Percentiles rank a stretch among this genome's conserved stretches.
phyloP scores from a whole-genome alignment of 2,797 vertebrate genomes.

The Hyperoplus lanceolatus region DNA sequence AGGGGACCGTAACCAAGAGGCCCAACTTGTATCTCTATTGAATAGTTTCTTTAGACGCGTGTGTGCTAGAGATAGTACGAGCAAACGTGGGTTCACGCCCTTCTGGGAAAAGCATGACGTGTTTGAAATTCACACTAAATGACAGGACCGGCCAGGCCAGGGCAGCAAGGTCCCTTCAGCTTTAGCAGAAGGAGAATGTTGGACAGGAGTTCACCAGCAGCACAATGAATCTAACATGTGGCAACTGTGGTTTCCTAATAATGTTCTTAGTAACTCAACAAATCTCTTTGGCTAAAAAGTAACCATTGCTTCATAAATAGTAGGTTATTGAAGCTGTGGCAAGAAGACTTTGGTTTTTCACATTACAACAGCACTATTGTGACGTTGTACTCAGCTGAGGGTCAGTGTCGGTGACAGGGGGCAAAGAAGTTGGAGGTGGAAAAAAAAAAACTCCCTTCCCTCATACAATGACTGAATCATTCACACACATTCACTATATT shows the following conservation, averaged over 20 bases:
- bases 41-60: constrained; percentile 19
- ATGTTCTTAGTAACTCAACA: not conserved
- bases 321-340: not conserved
- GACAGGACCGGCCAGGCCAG: not conserved
- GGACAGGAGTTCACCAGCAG: not conserved
- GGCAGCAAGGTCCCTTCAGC: not conserved
- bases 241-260: constrained; percentile 5
- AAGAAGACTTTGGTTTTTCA: not conserved
- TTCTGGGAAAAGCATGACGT: constrained; percentile 32
- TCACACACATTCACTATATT: not conserved
- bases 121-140: not conserved
- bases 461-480: not conserved
- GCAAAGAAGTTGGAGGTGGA: not conserved
- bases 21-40: constrained; percentile 7
- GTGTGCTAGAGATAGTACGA: constrained; percentile 69
- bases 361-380: constrained; percentile 19
- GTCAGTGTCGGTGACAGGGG: not conserved
- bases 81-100: constrained; percentile 64
- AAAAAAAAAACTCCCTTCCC: not conserved
- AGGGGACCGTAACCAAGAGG: not conserved
- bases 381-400: not conserved
- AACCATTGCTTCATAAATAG: constrained; percentile 17
- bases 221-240: not conserved
- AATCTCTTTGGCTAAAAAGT: not conserved
- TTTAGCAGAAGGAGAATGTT: not conserved